Conservation (phyloP, 2,888 invertebrate species). For the Hyppa rectilinea region DNA sequence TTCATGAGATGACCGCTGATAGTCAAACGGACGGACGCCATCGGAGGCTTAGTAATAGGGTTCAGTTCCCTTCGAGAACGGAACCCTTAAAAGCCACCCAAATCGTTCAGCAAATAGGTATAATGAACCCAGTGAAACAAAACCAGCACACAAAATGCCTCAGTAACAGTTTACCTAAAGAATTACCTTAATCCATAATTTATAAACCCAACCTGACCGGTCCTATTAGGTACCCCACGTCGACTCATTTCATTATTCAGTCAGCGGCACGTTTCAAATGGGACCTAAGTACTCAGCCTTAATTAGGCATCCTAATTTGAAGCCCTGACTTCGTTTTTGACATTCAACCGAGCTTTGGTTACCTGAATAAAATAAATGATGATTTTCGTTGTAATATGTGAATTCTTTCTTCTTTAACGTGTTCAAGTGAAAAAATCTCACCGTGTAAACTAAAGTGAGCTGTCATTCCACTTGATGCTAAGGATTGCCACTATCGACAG, state of each 20-base stretch:
- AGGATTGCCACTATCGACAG: no score
- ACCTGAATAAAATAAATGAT: neutral
- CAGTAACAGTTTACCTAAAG: slow-evolving; percentile 21
- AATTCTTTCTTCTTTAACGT: no score
- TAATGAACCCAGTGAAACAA: slow-evolving; percentile 12
- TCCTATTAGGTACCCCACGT: slow-evolving; percentile 34
- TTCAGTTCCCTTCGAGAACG: no score
- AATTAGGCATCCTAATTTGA: slow-evolving; percentile 48
- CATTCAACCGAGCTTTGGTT: neutral
- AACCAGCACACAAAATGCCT: neutral
- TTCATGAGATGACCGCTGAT: no score
- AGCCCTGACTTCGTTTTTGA: slow-evolving; percentile 25
- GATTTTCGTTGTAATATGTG: neutral
- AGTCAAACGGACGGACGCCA: no score
- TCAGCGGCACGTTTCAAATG: slow-evolving; percentile 46
- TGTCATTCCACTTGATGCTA: no score
- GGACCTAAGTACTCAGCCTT: slow-evolving; percentile 32
- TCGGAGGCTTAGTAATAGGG: no score
- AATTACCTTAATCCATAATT: slow-evolving; percentile 34
- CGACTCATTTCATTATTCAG: slow-evolving; percentile 53
- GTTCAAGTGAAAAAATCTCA: no score
- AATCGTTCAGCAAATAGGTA: slow-evolving; percentile 3
- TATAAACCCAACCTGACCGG: slow-evolving; percentile 25
- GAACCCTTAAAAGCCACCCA: neutral
- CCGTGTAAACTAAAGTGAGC: no score